These are phyloP conservation scores for Rousettus madagascariensis DNA, from an alignment of 2,797 vertebrate genomes.

Conservation along the genomic window DNA sequence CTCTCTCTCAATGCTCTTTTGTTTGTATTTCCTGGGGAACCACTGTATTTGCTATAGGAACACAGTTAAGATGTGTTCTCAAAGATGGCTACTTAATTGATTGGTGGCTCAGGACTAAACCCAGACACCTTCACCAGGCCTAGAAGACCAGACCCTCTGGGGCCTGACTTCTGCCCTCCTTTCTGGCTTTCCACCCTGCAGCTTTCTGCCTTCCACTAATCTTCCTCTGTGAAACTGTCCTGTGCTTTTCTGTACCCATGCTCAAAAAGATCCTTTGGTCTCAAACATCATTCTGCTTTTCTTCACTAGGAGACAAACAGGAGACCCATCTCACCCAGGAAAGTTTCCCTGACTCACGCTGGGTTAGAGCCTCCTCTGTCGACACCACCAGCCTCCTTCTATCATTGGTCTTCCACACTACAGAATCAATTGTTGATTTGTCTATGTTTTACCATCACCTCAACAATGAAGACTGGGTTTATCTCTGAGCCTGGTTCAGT, in stretches of 20 bases:
- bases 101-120: not conserved
- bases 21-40: constrained; percentile 22
- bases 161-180: not conserved
- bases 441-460: not conserved
- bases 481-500: not conserved
- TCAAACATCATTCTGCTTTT: not conserved
- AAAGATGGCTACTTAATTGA: not conserved
- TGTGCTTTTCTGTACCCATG: not conserved
- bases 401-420: not conserved
- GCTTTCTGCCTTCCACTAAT: not conserved
- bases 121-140: not conserved
- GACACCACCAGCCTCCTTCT: not conserved
- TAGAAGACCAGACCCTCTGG: not conserved
- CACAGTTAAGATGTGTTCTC: not conserved
- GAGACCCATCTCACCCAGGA: not conserved
- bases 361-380: not conserved
- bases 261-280: not conserved
- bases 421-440: not conserved
- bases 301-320: not conserved
- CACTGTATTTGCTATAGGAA: not conserved
- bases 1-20: constrained; percentile 29
- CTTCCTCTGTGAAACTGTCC: not conserved
- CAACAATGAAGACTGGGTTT: not conserved
- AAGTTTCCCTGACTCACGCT: not conserved
- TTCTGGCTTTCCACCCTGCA: not conserved